Percentiles rank a stretch among this genome's conserved stretches.
Conservation (phyloP, 1,140 invertebrate species). For the Drosophila truncata region DNA sequence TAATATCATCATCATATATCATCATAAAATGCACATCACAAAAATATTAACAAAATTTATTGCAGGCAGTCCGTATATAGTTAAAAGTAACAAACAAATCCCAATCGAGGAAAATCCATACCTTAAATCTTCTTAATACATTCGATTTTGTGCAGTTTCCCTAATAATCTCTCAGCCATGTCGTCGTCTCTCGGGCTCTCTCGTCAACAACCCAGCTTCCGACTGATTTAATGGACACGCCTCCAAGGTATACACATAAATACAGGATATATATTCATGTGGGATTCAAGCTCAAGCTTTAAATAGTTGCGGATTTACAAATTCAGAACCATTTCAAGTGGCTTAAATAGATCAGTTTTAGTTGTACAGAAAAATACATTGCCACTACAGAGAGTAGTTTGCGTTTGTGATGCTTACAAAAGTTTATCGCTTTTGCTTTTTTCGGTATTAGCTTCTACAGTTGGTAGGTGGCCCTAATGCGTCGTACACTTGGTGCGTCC, state of each 20-base stretch:
- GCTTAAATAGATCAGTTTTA: constrained; percentile 25
- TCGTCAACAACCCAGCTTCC: constrained; percentile 14
- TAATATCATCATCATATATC: constrained; percentile 83
- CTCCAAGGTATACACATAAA: constrained; percentile 22
- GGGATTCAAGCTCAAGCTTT: constrained; percentile 6
- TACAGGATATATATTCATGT: background rate
- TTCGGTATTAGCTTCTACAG: constrained; percentile 69
- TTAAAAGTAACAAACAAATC: constrained; percentile 81
- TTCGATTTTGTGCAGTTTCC: constrained; percentile 47
- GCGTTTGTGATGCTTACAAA: constrained; percentile 78
- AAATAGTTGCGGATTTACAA: constrained; percentile 26
- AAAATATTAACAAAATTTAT: constrained; percentile 84
- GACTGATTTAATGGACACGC: constrained; percentile 20
- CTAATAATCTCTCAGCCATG: constrained; percentile 41
- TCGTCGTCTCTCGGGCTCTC: background rate
- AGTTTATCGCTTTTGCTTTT: constrained; percentile 62
- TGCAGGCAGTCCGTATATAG: constrained; percentile 83
- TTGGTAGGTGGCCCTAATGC: constrained; percentile 56
- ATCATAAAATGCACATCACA: constrained; percentile 77
- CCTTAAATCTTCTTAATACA: constrained; percentile 50
- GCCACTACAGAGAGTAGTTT: constrained; percentile 63
- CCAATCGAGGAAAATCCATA: constrained; percentile 66
- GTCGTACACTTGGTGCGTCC: constrained; percentile 33
- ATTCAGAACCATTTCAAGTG: constrained; percentile 8
- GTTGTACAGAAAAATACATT: constrained; percentile 62